These are phyloP conservation scores for Heliconius congener DNA, from an alignment of 1,140 invertebrate species.

Conservation along the genomic window DNA sequence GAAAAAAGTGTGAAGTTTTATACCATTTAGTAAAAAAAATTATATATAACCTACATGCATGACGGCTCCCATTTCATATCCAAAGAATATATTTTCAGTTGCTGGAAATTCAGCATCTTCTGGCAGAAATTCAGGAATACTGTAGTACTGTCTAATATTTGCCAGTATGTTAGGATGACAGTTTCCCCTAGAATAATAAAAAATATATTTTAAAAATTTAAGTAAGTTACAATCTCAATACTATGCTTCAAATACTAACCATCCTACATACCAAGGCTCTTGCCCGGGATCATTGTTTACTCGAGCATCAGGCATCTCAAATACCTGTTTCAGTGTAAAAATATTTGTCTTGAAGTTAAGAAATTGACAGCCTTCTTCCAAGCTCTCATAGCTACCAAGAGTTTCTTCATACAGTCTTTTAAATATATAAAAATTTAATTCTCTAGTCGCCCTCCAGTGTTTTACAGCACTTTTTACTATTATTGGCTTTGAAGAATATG, in stretches of 20 bases:
- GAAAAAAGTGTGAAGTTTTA: no score
- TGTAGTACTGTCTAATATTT: constrained; percentile 89
- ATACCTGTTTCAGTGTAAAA: constrained; percentile 88
- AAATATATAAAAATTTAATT: constrained; percentile 89
- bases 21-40: neutral
- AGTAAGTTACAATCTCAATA: neutral
- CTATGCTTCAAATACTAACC: constrained; percentile 83
- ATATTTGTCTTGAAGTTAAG: constrained; percentile 94
- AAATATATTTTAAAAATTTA: neutral
- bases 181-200: constrained; percentile 85
- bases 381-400: constrained; percentile 84
- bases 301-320: constrained; percentile 87
- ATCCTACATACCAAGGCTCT: constrained; percentile 94
- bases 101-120: constrained; percentile 92
- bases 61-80: constrained; percentile 93
- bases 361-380: constrained; percentile 93
- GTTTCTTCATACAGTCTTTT: constrained; percentile 87
- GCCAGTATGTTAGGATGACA: constrained; percentile 90
- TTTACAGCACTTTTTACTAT: constrained; percentile 88
- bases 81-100: constrained; percentile 97
- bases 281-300: constrained; percentile 83
- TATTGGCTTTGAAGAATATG: constrained; percentile 91
- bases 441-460: constrained; percentile 89
- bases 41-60: constrained; percentile 90
- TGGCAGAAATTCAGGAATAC: constrained; percentile 93